Evolutionary conservation across 2,888 invertebrate species (phyloP).

Genomic region (Venusia cambrica): DNA sequence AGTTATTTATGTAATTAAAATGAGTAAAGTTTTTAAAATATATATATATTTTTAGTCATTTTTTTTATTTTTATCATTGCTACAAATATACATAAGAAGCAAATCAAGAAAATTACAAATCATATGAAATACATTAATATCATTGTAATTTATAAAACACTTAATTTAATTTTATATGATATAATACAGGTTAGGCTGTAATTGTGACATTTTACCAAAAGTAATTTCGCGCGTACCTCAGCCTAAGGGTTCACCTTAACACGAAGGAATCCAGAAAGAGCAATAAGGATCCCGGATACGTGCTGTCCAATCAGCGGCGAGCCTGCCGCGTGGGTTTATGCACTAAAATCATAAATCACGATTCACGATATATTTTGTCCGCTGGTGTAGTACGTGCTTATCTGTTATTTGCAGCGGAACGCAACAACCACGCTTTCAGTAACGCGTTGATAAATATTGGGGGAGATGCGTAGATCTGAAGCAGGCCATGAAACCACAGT

Average conservation of each 20-base stretch:
- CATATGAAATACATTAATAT: no score
- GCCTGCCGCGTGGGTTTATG: constrained; percentile 41
- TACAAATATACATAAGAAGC: no score
- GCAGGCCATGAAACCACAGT: constrained; percentile 9
- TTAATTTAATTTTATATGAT: no score
- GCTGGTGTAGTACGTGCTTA: constrained; percentile 71
- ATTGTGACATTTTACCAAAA: no score
- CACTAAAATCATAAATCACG: constrained; percentile 73
- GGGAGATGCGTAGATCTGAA: constrained; percentile 36
- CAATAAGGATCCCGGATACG: constrained; percentile 38
- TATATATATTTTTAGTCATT: no score
- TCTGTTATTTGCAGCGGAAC: constrained; percentile 71
- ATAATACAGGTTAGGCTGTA: no score
- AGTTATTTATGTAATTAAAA: no score
- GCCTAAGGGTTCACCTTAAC: constrained; percentile 17
- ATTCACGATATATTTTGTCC: constrained; percentile 70
- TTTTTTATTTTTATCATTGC: no score
- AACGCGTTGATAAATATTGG: constrained; percentile 71
- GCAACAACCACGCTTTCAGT: constrained; percentile 47
- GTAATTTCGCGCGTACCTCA: no score
- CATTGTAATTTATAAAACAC: no score
- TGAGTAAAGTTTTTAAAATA: no score
- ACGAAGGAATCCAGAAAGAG: constrained; percentile 26
- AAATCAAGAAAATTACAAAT: no score
- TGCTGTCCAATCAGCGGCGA: constrained; percentile 42